These are phyloP conservation scores for Gobio gobio DNA, from an alignment of 2,113 vertebrate species.

Conservation along the genomic window DNA sequence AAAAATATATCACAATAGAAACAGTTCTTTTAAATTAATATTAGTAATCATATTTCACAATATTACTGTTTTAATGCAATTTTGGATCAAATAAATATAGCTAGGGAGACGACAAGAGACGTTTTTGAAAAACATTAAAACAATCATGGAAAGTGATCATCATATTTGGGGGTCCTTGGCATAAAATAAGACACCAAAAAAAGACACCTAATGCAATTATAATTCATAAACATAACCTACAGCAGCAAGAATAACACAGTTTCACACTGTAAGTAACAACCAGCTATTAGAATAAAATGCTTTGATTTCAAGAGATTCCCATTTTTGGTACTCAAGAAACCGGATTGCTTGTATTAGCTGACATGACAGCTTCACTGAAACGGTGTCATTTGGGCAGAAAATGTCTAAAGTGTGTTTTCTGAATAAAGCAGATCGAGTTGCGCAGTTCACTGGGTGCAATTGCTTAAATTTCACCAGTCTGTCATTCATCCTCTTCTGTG, in stretches of 20 bases:
- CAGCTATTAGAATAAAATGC: neutral
- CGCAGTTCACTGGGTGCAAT: neutral
- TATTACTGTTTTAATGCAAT: no score
- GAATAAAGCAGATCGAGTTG: neutral
- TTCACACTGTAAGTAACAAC: neutral
- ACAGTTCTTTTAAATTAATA: no score
- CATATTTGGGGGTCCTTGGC: no score
- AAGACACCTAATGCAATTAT: no score
- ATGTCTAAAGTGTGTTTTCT: neutral
- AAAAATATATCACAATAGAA: no score
- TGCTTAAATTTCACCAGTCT: neutral
- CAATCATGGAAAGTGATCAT: no score
- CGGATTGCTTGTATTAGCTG: neutral
- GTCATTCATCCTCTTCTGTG: neutral
- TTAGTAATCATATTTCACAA: no score
- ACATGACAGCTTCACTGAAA: conserved; percentile 10
- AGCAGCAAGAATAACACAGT: neutral
- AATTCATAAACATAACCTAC: neutral
- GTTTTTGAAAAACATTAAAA: no score
- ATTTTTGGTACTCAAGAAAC: neutral
- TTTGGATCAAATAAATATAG: no score
- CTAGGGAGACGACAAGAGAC: no score
- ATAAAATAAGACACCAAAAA: no score
- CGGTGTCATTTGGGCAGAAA: neutral
- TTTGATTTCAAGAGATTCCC: no score